Percentiles rank a stretch among this genome's conserved stretches.
These are phyloP conservation scores for Serilophus lunatus DNA, from an alignment of 2,113 vertebrate species.

Conservation along the genomic window DNA sequence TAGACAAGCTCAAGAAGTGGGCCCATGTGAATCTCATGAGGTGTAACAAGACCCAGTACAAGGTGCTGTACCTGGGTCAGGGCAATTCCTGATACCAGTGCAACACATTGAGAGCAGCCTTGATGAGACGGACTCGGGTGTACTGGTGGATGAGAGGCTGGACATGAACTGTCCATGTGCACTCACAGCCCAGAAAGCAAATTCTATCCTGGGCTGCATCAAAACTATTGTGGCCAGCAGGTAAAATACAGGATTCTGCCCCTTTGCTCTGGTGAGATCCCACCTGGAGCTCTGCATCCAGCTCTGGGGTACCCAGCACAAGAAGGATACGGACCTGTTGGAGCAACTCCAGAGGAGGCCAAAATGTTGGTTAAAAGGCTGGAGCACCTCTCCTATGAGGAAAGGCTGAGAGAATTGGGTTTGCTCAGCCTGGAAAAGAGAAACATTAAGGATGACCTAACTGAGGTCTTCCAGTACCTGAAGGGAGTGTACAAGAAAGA, in stretches of 20 bases:
- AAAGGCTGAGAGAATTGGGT: not conserved
- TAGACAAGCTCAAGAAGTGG: rapidly evolving
- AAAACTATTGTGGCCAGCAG: not conserved
- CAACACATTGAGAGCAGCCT: not conserved
- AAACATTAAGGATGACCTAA: not conserved
- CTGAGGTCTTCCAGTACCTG: not conserved
- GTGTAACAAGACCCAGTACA: not conserved
- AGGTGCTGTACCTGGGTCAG: not conserved
- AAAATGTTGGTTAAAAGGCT: not conserved
- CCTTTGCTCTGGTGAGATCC: not conserved
- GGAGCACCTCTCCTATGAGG: not conserved
- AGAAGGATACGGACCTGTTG: not conserved
- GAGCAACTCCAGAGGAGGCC: not conserved
- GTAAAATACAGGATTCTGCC: not conserved
- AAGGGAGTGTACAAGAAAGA: not conserved
- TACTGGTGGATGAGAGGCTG: not conserved
- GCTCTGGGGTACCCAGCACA: not conserved
- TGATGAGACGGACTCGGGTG: not conserved
- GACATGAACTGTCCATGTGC: not conserved
- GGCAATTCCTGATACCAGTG: rapidly evolving
- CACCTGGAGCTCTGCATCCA: not conserved
- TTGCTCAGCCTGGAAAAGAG: not conserved
- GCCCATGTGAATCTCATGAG: not conserved
- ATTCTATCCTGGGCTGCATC: not conserved
- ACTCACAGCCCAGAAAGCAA: not conserved